Percentiles rank a stretch among this genome's conserved stretches.
These are phyloP conservation scores for Maconellicoccus hirsutus DNA, from an alignment of 1,140 invertebrate genomes.

Conservation along the genomic window DNA sequence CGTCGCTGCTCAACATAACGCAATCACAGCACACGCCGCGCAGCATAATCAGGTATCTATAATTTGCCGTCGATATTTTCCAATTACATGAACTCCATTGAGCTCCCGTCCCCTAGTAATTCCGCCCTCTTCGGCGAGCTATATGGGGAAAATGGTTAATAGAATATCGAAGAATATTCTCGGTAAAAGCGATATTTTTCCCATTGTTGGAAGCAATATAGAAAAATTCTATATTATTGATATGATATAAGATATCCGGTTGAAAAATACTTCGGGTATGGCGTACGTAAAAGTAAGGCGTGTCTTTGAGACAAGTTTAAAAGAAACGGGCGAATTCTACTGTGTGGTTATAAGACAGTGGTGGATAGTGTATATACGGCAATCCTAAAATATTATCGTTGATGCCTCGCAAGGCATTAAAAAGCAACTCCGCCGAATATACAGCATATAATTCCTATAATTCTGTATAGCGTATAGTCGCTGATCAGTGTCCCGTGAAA, in stretches of 20 bases:
- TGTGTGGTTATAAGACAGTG: conserved; percentile 6
- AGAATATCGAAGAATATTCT: not conserved
- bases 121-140: too few relatives aligned
- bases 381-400: conserved; percentile 22
- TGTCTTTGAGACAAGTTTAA: conserved; percentile 14
- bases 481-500: conserved; percentile 18
- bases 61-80: too few relatives aligned
- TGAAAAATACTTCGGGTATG: conserved; percentile 15
- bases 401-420: conserved; percentile 19
- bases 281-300: conserved; percentile 15
- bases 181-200: conserved; percentile 11
- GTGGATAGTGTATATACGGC: conserved; percentile 1
- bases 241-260: conserved; percentile 22
- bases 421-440: conserved; percentile 20
- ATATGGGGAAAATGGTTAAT: too few relatives aligned
- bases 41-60: conserved; percentile 5
- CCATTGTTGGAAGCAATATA: conserved; percentile 11
- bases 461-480: conserved; percentile 4
- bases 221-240: conserved; percentile 1
- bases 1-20: conserved; percentile 6
- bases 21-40: conserved; percentile 11
- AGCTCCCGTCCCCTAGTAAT: too few relatives aligned
- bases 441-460: conserved; percentile 17
- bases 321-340: conserved; percentile 5
- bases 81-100: too few relatives aligned